Evolutionary conservation across 2,888 invertebrate genomes (phyloP).

Genomic region (Lithophane leautieri): DNA sequence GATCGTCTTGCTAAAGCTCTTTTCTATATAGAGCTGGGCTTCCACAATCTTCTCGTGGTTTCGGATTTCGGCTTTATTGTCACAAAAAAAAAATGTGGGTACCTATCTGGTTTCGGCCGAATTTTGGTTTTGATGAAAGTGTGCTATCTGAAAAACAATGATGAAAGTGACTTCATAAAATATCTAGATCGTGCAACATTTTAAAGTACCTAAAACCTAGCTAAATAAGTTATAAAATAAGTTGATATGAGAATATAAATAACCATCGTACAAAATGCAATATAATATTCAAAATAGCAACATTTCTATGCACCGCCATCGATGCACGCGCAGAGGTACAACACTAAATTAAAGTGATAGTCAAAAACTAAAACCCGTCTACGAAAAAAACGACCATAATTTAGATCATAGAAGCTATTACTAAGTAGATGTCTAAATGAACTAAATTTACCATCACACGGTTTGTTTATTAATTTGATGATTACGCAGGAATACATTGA

Average conservation of each 20-base stretch:
- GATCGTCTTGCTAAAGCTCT: conserved; percentile 55
- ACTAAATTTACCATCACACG: too few species aligned
- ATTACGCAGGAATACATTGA: neutral
- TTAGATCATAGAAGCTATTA: too few species aligned
- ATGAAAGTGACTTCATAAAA: neutral
- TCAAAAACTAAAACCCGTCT: too few species aligned
- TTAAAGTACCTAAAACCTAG: too few species aligned
- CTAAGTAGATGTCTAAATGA: too few species aligned
- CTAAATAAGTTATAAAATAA: neutral
- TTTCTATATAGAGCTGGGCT: conserved; percentile 31
- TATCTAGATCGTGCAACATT: neutral
- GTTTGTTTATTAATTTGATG: neutral
- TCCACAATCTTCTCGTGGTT: neutral
- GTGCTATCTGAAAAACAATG: neutral
- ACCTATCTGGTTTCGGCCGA: neutral
- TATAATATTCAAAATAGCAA: neutral
- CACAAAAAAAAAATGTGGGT: neutral
- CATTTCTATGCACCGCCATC: neutral
- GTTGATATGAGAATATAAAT: neutral
- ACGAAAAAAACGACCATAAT: too few species aligned
- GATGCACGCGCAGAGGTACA: neutral
- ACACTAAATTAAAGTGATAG: neutral
- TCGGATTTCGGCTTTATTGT: conserved; percentile 34
- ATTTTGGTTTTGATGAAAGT: neutral
- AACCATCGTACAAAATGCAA: neutral